Conservation (phyloP, 1,140 invertebrate species). For the Helicoverpa zea region DNA sequence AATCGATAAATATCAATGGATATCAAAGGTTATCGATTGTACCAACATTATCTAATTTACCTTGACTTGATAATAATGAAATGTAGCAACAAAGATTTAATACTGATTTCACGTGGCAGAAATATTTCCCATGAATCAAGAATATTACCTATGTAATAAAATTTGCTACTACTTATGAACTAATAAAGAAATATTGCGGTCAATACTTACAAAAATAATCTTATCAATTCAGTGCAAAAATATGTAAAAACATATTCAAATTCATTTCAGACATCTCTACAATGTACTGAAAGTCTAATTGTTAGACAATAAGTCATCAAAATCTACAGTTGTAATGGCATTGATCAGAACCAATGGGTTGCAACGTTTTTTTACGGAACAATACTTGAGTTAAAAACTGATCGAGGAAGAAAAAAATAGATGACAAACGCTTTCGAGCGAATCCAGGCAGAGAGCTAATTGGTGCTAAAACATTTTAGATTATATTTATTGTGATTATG, state of each 20-base stretch:
- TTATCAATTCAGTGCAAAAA: constrained; percentile 17
- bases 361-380: constrained; percentile 19
- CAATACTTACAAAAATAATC: constrained; percentile 1
- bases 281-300: not conserved
- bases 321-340: not conserved
- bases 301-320: not conserved
- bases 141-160: too few relatives aligned
- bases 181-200: not conserved
- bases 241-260: not conserved
- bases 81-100: constrained; percentile 3
- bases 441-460: not conserved
- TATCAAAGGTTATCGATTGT: not conserved
- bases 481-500: too few relatives aligned
- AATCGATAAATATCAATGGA: constrained; percentile 23
- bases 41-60: constrained; percentile 35
- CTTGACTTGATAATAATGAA: constrained; percentile 30
- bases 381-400: constrained; percentile 9
- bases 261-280: not conserved
- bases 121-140: too few relatives aligned
- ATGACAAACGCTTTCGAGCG: constrained; percentile 3
- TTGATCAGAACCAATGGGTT: constrained; percentile 16
- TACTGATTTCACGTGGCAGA: not conserved
- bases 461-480: not conserved
- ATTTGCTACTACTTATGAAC: too few relatives aligned
- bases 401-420: not conserved